Percentiles rank a stretch among this genome's conserved stretches.
phyloP scores from a whole-genome alignment of 2,797 vertebrate genomes.

The Acipenser transmontanus region DNA sequence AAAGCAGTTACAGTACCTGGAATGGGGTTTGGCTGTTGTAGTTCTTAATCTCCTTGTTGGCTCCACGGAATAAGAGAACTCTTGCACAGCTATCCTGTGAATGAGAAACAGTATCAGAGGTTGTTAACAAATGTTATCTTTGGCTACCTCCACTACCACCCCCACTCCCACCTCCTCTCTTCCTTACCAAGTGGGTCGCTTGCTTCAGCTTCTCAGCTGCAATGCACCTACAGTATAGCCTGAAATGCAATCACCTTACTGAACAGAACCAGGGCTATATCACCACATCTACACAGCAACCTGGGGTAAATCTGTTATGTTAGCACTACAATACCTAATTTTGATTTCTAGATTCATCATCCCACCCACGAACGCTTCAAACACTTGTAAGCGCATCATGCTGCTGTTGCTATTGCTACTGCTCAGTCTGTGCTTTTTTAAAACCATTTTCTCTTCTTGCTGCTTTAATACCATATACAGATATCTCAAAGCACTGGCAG shows the following conservation, averaged over 20 bases:
- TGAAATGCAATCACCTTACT: background rate
- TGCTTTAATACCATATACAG: background rate
- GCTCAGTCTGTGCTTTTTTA: background rate
- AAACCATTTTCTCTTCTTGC: slow-evolving; percentile 1
- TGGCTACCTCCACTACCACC: background rate
- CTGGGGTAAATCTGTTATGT: slow-evolving; percentile 10
- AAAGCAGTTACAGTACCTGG: slow-evolving; percentile 63
- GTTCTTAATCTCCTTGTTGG: slow-evolving; percentile 88
- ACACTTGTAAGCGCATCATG: slow-evolving; percentile 12
- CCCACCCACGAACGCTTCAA: slow-evolving; percentile 42
- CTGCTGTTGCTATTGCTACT: slow-evolving; percentile 10
- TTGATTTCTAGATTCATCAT: slow-evolving; percentile 22
- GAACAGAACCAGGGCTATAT: background rate
- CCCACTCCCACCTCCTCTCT: background rate
- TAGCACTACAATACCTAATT: slow-evolving; percentile 15
- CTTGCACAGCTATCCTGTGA: slow-evolving; percentile 84
- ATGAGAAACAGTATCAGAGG: background rate
- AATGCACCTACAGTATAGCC: background rate
- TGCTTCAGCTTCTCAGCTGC: slow-evolving; percentile 4
- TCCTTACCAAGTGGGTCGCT: background rate
- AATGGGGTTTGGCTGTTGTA: slow-evolving; percentile 91
- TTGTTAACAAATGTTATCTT: slow-evolving; percentile 8
- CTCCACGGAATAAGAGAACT: slow-evolving; percentile 83
- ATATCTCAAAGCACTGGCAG: slow-evolving; percentile 6
- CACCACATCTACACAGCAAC: slow-evolving; percentile 1